phyloP scores from a whole-genome alignment of 2,113 vertebrate species.

The Misgurnus anguillicaudatus region DNA sequence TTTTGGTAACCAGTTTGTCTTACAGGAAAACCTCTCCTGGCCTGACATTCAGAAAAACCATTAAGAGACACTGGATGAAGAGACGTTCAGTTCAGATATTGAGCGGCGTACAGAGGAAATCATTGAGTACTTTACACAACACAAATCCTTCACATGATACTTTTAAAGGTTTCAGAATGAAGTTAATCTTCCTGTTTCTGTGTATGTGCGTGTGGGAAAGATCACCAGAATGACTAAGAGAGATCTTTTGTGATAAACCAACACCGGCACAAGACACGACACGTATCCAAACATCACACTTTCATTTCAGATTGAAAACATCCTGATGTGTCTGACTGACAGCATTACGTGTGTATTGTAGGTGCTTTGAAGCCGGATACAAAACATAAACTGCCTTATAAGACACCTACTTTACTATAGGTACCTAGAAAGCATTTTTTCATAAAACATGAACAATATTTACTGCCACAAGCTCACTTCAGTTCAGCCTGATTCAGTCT shows the following conservation, averaged over 20 bases:
- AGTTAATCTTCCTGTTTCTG: background rate
- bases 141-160: background rate
- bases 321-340: background rate
- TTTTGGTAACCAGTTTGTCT: too few species aligned
- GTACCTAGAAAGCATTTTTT: too few species aligned
- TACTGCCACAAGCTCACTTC: too few species aligned
- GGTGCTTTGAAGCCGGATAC: too few species aligned
- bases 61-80: slow-evolving; percentile 24
- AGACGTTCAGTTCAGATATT: background rate
- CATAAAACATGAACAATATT: too few species aligned
- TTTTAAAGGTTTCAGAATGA: background rate
- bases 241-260: background rate
- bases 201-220: background rate
- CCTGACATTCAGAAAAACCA: slow-evolving; percentile 43
- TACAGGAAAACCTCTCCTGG: slow-evolving; percentile 19
- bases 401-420: too few species aligned
- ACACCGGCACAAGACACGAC: background rate
- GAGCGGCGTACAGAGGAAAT: slow-evolving; percentile 2
- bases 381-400: too few species aligned
- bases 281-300: background rate
- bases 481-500: too few species aligned
- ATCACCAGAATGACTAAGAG: slow-evolving; percentile 15
- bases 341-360: background rate
- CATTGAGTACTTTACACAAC: background rate
- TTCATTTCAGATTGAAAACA: background rate